phyloP scores from a whole-genome alignment of 2,888 invertebrate species.

The Xiphydria camelus region DNA sequence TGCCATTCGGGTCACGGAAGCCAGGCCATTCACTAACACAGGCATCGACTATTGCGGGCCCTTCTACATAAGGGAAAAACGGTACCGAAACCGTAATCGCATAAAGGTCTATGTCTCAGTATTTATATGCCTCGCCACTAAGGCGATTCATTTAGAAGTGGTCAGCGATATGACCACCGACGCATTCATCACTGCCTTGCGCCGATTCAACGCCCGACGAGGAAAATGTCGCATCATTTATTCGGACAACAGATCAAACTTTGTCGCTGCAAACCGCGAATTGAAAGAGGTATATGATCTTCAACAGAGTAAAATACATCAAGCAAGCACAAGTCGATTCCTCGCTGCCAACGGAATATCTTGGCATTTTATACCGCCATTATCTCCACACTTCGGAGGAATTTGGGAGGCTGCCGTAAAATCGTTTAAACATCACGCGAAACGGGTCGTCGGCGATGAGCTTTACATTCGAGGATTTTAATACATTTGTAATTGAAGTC shows the following conservation, averaged over 20 bases:
- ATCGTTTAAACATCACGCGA: background rate
- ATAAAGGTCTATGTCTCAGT: conserved; percentile 25
- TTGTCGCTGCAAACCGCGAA: conserved; percentile 3
- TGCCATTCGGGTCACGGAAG: conserved; percentile 23
- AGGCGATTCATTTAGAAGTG: conserved; percentile 18
- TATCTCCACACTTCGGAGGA: conserved; percentile 5
- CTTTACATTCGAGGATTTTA: conserved; percentile 1
- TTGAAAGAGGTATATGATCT: conserved; percentile 2
- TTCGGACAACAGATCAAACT: conserved; percentile 14
- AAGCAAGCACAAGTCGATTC: conserved; percentile 1
- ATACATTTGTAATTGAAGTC: background rate
- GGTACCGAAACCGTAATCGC: conserved; percentile 9
- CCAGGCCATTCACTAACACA: conserved; percentile 26
- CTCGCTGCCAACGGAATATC: background rate
- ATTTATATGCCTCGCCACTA: conserved; percentile 29
- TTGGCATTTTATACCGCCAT: conserved; percentile 7
- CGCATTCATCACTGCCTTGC: conserved; percentile 20
- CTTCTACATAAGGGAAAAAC: conserved; percentile 19
- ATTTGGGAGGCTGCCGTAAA: conserved; percentile 8
- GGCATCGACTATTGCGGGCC: conserved; percentile 38
- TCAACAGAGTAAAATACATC: conserved; percentile 3
- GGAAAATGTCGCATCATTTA: conserved; percentile 11
- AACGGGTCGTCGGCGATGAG: background rate
- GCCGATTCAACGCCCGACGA: conserved; percentile 15
- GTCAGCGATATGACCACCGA: conserved; percentile 19